Evolutionary conservation across 2,797 vertebrate species (phyloP).

Genomic region (Gypaetus barbatus): DNA sequence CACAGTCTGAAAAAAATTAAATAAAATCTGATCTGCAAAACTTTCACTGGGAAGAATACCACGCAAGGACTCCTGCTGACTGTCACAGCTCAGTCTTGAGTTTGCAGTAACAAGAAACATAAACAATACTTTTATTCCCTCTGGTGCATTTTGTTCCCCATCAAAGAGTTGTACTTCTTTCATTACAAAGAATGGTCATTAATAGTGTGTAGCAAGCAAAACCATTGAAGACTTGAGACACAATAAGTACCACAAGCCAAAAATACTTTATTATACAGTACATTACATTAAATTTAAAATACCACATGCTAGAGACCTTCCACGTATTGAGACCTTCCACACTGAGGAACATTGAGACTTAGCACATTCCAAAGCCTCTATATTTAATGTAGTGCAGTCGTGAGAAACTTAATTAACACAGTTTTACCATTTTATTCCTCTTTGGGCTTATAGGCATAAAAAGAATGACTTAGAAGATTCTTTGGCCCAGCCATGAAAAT

Average conservation of each 20-base stretch:
- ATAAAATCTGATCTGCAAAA: not conserved
- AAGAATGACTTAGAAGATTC: not conserved
- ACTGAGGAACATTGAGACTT: not conserved
- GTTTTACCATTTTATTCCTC: not conserved
- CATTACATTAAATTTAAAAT: not conserved
- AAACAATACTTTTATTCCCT: not conserved
- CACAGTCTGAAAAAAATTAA: not conserved
- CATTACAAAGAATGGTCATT: not conserved
- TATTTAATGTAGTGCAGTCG: not conserved
- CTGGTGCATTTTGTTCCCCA: not conserved
- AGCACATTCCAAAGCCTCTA: not conserved
- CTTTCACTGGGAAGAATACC: not conserved
- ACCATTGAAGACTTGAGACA: not conserved
- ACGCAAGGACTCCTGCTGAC: not conserved
- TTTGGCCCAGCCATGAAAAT: not conserved
- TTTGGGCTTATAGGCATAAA: not conserved
- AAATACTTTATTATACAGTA: not conserved
- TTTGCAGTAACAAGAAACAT: not conserved
- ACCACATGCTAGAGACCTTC: not conserved
- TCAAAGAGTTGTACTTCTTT: not conserved
- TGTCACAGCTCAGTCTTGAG: not conserved
- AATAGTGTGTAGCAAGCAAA: not conserved
- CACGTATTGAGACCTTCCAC: not conserved
- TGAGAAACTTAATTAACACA: not conserved
- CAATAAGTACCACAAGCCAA: not conserved